A percentile compares a stretch with the other conserved stretches of the same genome.
phyloP scores from a whole-genome alignment of 2,797 vertebrate genomes.

The Strix occidentalis region DNA sequence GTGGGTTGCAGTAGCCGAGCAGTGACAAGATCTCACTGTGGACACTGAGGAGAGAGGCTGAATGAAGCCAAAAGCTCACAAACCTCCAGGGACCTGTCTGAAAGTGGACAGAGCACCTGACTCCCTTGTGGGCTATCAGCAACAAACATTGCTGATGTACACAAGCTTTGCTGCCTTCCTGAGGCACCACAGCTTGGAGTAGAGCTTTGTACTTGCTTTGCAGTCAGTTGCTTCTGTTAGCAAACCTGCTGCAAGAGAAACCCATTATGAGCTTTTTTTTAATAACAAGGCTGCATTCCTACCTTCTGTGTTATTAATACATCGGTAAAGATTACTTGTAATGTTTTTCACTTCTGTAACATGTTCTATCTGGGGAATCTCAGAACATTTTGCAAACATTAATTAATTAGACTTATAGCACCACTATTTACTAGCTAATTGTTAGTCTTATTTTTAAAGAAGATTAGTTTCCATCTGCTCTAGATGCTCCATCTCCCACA shows the following conservation, averaged over 20 bases:
- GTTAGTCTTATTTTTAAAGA: background rate
- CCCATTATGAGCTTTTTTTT: background rate
- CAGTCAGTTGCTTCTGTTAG: background rate
- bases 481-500: background rate
- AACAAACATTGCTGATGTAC: background rate
- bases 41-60: background rate
- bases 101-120: background rate
- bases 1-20: background rate
- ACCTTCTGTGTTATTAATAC: background rate
- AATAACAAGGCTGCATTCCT: background rate
- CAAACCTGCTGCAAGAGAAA: background rate
- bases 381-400: slow-evolving; percentile 39
- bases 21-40: background rate
- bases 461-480: background rate
- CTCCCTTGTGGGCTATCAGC: background rate
- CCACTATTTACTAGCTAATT: background rate
- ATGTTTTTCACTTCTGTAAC: slow-evolving; percentile 26
- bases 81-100: background rate
- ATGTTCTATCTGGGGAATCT: slow-evolving; percentile 4
- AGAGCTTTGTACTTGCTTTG: background rate
- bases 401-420: slow-evolving; percentile 23
- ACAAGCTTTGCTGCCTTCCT: background rate
- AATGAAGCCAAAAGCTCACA: background rate
- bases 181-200: background rate
- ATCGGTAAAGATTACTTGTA: background rate